Evolutionary conservation across 37 sponge, comb jelly and placozoan species (phyloP).

Genomic region (Lycopodina hypogea): DNA sequence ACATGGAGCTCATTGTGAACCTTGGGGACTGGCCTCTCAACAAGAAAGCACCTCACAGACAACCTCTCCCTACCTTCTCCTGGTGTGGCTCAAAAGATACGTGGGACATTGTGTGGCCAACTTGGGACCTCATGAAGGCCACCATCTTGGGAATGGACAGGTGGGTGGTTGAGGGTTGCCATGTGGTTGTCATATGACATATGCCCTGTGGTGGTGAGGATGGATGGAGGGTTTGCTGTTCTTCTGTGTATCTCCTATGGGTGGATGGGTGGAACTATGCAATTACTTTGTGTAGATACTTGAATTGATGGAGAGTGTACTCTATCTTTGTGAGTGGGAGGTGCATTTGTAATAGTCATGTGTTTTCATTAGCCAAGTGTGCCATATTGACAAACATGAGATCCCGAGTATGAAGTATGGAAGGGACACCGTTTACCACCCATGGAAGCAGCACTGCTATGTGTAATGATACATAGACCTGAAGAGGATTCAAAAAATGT

Average conservation of each 20-base stretch:
- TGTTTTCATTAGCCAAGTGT: too few relatives aligned
- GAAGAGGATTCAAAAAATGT: too few relatives aligned
- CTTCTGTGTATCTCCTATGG: neutral
- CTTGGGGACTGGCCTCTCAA: slow-evolving; percentile 93
- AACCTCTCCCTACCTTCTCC: slow-evolving; percentile 80
- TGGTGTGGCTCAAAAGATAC: slow-evolving; percentile 91
- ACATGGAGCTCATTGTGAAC: slow-evolving; percentile 95
- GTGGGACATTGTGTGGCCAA: slow-evolving; percentile 92
- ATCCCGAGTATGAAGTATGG: too few relatives aligned
- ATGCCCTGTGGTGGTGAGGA: neutral
- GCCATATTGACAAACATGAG: too few relatives aligned
- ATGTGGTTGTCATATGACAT: neutral
- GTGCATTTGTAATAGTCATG: too few relatives aligned
- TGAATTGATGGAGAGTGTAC: too few relatives aligned
- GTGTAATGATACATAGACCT: too few relatives aligned
- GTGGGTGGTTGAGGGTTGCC: slow-evolving; percentile 30
- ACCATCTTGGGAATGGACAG: slow-evolving; percentile 83
- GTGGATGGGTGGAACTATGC: neutral
- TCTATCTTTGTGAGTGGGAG: too few relatives aligned
- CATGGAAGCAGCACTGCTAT: too few relatives aligned
- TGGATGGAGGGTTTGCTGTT: slow-evolving; percentile 5
- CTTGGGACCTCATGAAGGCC: slow-evolving; percentile 87
- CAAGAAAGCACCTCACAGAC: slow-evolving; percentile 20
- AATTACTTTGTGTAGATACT: too few relatives aligned
- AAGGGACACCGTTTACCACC: too few relatives aligned